Base-by-base conservation (phyloP, 2,888 invertebrate species). In the Nomada lathburiana region DNA sequence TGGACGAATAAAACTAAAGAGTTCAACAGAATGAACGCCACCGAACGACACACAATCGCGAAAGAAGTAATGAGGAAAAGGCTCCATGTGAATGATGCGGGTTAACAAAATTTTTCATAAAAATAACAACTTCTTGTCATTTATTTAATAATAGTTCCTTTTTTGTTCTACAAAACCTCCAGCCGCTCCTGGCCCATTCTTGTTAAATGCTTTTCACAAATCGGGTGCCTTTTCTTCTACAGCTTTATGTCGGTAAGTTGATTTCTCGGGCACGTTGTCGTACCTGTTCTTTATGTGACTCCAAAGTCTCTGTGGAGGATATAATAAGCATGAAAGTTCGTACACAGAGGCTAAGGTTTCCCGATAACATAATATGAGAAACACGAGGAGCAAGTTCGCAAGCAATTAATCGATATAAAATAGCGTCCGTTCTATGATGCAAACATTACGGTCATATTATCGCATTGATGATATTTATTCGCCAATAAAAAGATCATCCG, bases 201-300 rank as follows among this genome's bases (percentile, higher is more conserved):
- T 2, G 0, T 29, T 18, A 1, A 53, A 11, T n/a, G 18, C 1
- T 11, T 23, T 9, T 52, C 29, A 2, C 16, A 13, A 36, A n/a
- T 50, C 2, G 2, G 26, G 23, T 16, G 7, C 36, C 10, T 9
- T 18, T 47, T 55, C 2, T 23, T 69, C 7, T 11, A 47, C 20
- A 2, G 20, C 7, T 1, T 57, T 52, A 26, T 4, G 20, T 11
- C 42, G 26, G 18, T 80, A 36, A 20, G 5, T n/a, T n/a, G 50
- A 3, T 18, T 23, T 2, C 13, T 10, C 23, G 7, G 36, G 16
- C 29, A 23, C 10, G 70, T 85, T 42, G 53, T 87, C 87, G 69
- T 91, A 91, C 1, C 85, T 86, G 53, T 91, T 81, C 67, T 91
- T 92, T 73, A 92, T 90, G 53, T 92, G 86, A 76, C 80, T 87